Conservation (phyloP, 1,140 invertebrate species). For the Bombus balteatus region DNA sequence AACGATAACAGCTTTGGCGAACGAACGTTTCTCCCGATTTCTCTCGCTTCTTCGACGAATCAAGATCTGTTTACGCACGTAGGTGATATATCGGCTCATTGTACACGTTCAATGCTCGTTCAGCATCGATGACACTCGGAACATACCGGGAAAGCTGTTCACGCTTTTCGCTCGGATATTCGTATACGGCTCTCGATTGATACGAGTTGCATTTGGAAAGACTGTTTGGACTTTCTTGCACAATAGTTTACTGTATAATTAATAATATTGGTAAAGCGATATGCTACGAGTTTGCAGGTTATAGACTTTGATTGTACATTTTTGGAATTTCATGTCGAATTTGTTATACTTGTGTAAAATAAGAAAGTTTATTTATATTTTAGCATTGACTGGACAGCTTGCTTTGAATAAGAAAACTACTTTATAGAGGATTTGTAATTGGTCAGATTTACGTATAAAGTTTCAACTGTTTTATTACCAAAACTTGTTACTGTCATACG, state of each 20-base stretch:
- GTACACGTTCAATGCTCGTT: neutral
- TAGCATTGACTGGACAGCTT: too few species aligned
- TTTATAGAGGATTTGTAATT: too few species aligned
- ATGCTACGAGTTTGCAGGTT: neutral
- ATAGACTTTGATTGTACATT: neutral
- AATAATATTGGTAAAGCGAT: neutral
- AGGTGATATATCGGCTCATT: neutral
- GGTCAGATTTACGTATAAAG: too few species aligned
- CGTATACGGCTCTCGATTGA: neutral
- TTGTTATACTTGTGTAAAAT: too few species aligned
- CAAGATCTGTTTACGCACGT: neutral
- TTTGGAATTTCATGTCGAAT: neutral
- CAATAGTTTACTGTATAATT: neutral
- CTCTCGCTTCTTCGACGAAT: neutral
- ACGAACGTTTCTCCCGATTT: neutral
- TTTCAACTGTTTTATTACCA: too few species aligned
- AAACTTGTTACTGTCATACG: too few species aligned
- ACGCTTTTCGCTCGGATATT: neutral
- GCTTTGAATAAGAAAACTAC: too few species aligned
- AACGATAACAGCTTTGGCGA: neutral
- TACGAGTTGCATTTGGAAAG: neutral
- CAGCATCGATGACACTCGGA: neutral
- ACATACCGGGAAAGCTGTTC: neutral
- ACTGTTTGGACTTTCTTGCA: neutral
- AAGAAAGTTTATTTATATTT: too few species aligned